Evolutionary conservation across 2,113 vertebrate species (phyloP), one percentile per base, ranked within the genome.

Genomic region (Shinisaurus crocodilurus): DNA sequence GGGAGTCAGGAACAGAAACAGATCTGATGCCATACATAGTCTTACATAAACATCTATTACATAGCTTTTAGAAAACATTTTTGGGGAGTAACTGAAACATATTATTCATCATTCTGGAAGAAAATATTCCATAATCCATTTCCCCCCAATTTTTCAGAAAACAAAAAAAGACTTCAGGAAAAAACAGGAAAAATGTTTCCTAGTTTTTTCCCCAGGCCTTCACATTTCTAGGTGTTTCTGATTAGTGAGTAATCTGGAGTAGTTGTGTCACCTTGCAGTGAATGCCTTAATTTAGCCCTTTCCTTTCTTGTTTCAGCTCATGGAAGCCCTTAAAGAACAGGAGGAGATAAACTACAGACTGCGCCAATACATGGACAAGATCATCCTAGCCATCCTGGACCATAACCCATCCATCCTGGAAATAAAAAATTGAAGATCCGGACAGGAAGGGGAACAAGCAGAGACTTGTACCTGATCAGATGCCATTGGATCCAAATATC

Each of bases 281-380:
- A 6, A 8, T 54, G 5, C 50, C 48, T 88, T n/a, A 80, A n/a
- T 54, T 69, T 82, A 70, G 48, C 34, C 82, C 85, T 12, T 6
- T 69, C 40, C 90, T 91, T 63, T 91, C 91, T 88, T 83, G 7
- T 95, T 95, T 74, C 96, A 99, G 99, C 96, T 99, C 82, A 99
- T 99, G 98, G 99, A 99, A 94, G 99, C 99, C 92, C 97, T 99
- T 57, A 99, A 99, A 96, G 98, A 99, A 91, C 99, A 99, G 95
- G 99, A 99, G 91, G 99, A 99, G 93, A 99, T 99, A 93, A 99
- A 99, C 94, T 95, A 97, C 85, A 98, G 99, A 34, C 97, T 99
- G 85, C 96, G 99, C 79, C 99, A 99, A 92, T 99, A 99, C 96
- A 99, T 99, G 99, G 99, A 99, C 98, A 99, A 99, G 97, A 99